Evolutionary conservation across 2,797 vertebrate genomes (phyloP).

Genomic region (Hippocampus kuda): DNA sequence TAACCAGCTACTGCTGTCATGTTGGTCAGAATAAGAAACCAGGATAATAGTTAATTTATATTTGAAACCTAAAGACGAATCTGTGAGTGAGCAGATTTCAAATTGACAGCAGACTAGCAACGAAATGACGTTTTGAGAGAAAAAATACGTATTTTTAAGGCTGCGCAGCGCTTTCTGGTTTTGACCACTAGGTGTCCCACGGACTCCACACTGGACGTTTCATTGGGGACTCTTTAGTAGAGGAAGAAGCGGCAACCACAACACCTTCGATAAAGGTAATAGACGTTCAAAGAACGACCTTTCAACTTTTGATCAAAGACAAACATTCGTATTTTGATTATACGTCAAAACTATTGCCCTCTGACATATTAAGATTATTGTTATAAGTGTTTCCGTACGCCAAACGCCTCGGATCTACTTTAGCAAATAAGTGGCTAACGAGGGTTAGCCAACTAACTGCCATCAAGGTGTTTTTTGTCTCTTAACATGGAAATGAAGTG

Average conservation of each 20-base stretch:
- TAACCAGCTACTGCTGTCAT: not conserved
- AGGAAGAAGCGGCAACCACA: constrained; percentile 40
- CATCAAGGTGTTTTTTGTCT: constrained; percentile 5
- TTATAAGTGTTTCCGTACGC: not conserved
- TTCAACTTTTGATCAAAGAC: constrained; percentile 2
- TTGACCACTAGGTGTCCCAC: constrained; percentile 27
- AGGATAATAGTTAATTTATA: not conserved
- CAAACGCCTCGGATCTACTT: constrained; percentile 4
- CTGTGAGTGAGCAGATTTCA: not conserved
- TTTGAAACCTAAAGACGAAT: not conserved
- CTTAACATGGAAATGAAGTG: not conserved
- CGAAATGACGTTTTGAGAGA: not conserved
- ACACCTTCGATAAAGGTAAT: constrained; percentile 59
- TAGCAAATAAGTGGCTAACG: constrained; percentile 42
- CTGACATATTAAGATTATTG: too few species aligned
- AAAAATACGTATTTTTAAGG: not conserved
- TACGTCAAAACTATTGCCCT: not conserved
- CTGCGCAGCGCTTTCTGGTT: not conserved
- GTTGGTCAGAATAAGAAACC: not conserved
- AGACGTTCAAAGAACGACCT: constrained; percentile 42
- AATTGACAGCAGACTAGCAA: not conserved
- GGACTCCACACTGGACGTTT: constrained; percentile 13
- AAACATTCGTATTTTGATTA: not conserved
- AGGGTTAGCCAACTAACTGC: constrained; percentile 40
- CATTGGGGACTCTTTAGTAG: constrained; percentile 18